phyloP scores from a whole-genome alignment of 2,888 invertebrate genomes.

The Smittia sp. region DNA sequence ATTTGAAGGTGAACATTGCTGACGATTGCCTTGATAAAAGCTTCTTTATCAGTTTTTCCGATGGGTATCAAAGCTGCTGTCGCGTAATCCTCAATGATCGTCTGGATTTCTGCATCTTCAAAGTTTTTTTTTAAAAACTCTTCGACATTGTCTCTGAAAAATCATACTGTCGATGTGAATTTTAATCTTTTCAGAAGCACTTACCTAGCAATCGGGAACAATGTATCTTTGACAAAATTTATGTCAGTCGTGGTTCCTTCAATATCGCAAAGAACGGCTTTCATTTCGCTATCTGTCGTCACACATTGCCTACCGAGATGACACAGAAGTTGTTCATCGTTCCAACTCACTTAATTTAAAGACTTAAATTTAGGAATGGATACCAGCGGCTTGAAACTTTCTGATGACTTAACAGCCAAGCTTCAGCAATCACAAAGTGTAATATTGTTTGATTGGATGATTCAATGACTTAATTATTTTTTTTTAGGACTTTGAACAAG shows the following conservation, averaged over 20 bases:
- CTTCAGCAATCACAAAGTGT: neutral
- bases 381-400: too few relatives aligned
- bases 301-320: neutral
- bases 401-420: neutral
- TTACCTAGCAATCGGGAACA: conserved; percentile 61
- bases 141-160: conserved; percentile 69
- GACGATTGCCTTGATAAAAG: conserved; percentile 62
- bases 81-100: too few relatives aligned
- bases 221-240: conserved; percentile 70
- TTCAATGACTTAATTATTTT: neutral
- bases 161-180: too few relatives aligned
- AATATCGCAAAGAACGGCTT: conserved; percentile 61
- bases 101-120: conserved; percentile 66
- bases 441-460: too few relatives aligned
- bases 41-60: conserved; percentile 56
- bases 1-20: conserved; percentile 78
- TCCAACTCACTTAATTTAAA: too few relatives aligned
- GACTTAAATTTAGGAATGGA: too few relatives aligned
- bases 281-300: conserved; percentile 42
- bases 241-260: conserved; percentile 74
- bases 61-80: too few relatives aligned
- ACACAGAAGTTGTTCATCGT: neutral
- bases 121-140: conserved; percentile 69
- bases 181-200: too few relatives aligned
- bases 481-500: conserved; percentile 61